Percentiles rank a stretch among this genome's conserved stretches.
phyloP scores from a whole-genome alignment of 2,888 invertebrate species.

The Piscicola geometra region DNA sequence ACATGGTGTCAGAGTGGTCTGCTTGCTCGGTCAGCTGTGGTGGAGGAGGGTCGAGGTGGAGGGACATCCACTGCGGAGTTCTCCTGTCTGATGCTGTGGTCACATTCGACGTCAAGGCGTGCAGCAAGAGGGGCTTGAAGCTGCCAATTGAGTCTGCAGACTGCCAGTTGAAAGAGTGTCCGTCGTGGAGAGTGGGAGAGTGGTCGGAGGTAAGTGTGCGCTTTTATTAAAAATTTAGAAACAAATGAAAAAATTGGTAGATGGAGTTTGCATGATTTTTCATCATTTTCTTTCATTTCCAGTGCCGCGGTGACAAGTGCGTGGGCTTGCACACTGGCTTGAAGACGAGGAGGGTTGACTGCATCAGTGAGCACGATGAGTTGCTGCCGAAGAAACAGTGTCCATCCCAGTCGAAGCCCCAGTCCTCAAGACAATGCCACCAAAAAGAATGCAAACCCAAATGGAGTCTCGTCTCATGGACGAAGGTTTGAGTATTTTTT shows the following conservation, averaged over 20 bases:
- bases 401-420: background rate
- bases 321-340: background rate
- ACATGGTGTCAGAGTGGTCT: background rate
- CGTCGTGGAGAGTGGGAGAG: background rate
- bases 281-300: background rate
- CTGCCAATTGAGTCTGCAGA: slow-evolving; percentile 1
- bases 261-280: background rate
- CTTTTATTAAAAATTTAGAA: too few relatives aligned
- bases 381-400: background rate
- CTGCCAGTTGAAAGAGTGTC: background rate
- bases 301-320: slow-evolving; percentile 5
- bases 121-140: background rate
- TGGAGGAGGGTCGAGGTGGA: background rate
- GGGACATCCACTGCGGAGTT: background rate
- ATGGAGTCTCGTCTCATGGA: background rate
- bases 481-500: background rate
- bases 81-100: background rate
- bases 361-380: background rate
- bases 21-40: background rate
- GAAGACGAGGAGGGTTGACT: background rate
- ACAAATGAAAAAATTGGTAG: background rate
- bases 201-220: background rate
- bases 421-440: background rate
- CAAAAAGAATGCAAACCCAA: background rate
- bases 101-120: background rate